Conservation (phyloP, 2,888 invertebrate genomes). For the Ormyrus labotus region DNA sequence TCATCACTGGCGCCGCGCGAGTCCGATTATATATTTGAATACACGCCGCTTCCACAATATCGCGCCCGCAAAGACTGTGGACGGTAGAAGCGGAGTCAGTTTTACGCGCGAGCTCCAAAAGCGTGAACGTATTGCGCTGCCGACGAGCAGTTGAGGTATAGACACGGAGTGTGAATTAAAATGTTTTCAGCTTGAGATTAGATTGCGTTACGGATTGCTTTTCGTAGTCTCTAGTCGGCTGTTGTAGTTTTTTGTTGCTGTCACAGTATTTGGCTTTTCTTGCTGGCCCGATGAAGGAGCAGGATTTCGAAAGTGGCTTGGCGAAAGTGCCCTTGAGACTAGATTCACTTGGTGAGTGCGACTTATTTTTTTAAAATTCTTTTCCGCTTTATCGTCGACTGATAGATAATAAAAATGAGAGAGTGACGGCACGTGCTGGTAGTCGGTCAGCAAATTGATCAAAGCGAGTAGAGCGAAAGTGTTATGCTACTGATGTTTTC, state of each 20-base stretch:
- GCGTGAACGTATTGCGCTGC: not conserved
- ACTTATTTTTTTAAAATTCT: not conserved
- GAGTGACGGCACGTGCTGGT: not conserved
- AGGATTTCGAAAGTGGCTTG: constrained; percentile 37
- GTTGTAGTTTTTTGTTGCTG: not conserved
- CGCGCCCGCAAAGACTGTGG: not conserved
- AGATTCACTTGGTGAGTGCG: constrained; percentile 47
- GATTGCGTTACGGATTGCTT: not conserved
- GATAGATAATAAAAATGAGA: constrained; percentile 5
- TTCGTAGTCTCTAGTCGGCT: not conserved
- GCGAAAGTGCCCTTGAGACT: constrained; percentile 56
- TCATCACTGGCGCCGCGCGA: not conserved
- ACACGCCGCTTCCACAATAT: not conserved
- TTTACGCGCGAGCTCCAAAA: constrained; percentile 41
- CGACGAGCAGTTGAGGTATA: not conserved
- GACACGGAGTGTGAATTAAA: not conserved
- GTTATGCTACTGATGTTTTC: not conserved
- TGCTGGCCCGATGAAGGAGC: constrained; percentile 24
- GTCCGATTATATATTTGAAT: constrained; percentile 8
- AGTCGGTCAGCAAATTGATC: too few species aligned
- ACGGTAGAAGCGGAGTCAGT: not conserved
- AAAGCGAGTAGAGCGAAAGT: not conserved
- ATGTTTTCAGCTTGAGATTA: not conserved
- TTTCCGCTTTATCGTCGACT: constrained; percentile 17
- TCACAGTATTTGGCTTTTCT: not conserved